Percentiles rank a stretch among this genome's conserved stretches.
Conservation (phyloP, 1,140 invertebrate species). For the Centruroides sculpturatus region DNA sequence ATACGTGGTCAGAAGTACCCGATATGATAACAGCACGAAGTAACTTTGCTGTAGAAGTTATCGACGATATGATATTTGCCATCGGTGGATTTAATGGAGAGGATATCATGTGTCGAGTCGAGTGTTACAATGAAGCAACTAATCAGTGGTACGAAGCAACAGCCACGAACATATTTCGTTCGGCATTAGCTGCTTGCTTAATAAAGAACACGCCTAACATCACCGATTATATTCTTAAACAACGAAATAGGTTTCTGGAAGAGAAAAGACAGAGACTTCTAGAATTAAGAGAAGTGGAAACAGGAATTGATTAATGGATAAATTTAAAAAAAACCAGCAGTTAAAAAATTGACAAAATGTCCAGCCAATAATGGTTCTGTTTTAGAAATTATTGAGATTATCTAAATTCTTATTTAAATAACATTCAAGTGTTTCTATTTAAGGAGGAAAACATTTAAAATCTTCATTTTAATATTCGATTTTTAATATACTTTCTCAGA, state of each 20-base stretch:
- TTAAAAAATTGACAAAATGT: too few species aligned
- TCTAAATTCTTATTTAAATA: too few species aligned
- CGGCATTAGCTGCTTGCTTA: slow-evolving; percentile 70
- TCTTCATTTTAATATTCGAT: too few species aligned
- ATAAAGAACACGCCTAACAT: slow-evolving; percentile 66
- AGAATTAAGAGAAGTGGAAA: slow-evolving; percentile 40
- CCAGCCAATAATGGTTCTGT: too few species aligned
- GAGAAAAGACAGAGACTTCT: slow-evolving; percentile 57
- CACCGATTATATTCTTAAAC: slow-evolving; percentile 70
- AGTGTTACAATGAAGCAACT: slow-evolving; percentile 70
- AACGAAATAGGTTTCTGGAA: slow-evolving; percentile 59
- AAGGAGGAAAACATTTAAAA: too few species aligned
- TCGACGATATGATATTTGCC: slow-evolving; percentile 51
- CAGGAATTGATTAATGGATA: slow-evolving; percentile 1
- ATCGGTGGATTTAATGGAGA: slow-evolving; percentile 50
- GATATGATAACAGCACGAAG: not conserved
- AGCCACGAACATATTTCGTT: slow-evolving; percentile 69
- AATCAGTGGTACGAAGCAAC: slow-evolving; percentile 81
- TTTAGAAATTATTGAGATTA: too few species aligned
- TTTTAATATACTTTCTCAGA: too few species aligned
- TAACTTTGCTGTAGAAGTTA: slow-evolving; percentile 14
- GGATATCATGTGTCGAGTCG: slow-evolving; percentile 66
- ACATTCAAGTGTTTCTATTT: too few species aligned
- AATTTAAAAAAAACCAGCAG: too few species aligned
- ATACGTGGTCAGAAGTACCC: not conserved